Evolutionary conservation across 2,113 vertebrate genomes (phyloP), one percentile per base, ranked within the genome.

Genomic region (Leucopsar rothschildi): DNA sequence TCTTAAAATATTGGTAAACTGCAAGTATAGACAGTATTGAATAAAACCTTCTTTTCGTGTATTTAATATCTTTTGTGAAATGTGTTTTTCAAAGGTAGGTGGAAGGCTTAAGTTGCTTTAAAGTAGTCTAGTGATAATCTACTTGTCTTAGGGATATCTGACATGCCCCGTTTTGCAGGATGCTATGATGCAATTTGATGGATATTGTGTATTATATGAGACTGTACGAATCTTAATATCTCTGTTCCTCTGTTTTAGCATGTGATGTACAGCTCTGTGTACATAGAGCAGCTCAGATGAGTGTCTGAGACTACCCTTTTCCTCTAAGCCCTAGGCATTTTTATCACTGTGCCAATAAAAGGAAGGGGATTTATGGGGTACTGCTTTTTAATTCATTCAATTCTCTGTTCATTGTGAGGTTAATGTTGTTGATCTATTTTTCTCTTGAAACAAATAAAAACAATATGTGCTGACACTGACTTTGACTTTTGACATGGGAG

Each of bases 301-400:
- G 82, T 85, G 79, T 91, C 95, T 97, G 88, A 89, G 88, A 85
- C 92, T 95, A 95, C 96, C 93, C 75, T 97, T 96, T 97, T 82
- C 95, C 55, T 81, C 31, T 80, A 94, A 96, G 98, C 97, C 97
- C n/a, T 88, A 82, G 97, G 98, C 98, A 50, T 97, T 97, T 98
- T 98, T 98, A 98, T 98, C 97, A 97, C 88, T 80, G 96, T 98
- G 97, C 97, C 98, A 98, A 98, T 98, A 98, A 98, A 98, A 95
- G 90, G 71, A 59, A 96, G 10, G 93, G 97, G 97, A 98, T 98
- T 98, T 98, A 98, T 98, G 97, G 94, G 95, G 88, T 97, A 95
- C 97, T 98, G 96, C 96, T 97, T 98, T 98, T 98, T 98, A 98
- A 98, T 98, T 98, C 98, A 98, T 98, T 98, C 98, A 98, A 97